Percentiles rank a stretch among this genome's conserved stretches.
phyloP scores from a whole-genome alignment of 2,797 vertebrate genomes.

The Tapirus indicus region DNA sequence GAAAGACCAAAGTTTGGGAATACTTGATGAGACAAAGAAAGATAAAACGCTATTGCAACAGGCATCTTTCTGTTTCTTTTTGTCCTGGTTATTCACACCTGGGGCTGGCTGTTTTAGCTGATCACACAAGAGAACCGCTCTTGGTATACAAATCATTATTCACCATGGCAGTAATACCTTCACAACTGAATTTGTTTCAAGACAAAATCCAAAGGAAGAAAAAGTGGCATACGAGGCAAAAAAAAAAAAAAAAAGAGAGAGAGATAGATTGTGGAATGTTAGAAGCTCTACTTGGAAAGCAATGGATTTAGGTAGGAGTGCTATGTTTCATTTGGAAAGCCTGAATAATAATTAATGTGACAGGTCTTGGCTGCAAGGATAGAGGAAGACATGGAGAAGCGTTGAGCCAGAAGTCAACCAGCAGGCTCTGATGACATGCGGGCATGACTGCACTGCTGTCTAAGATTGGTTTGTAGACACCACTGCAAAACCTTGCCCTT shows the following conservation, averaged over 20 bases:
- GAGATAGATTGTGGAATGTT: background rate
- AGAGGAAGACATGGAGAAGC: background rate
- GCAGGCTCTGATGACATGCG: background rate
- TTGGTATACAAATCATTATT: background rate
- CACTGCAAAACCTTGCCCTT: background rate
- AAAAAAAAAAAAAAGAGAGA: background rate
- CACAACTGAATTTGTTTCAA: background rate
- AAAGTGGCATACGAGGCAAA: background rate
- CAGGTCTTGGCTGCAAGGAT: background rate
- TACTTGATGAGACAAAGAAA: background rate
- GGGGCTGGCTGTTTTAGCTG: background rate
- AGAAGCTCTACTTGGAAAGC: background rate
- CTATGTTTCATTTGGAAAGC: conserved; percentile 42
- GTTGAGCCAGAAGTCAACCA: background rate
- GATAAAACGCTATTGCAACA: background rate
- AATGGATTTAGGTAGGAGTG: background rate
- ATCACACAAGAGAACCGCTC: background rate
- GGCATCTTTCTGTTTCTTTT: background rate
- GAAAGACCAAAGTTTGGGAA: background rate
- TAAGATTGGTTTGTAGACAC: background rate
- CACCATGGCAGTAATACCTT: background rate
- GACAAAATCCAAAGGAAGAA: background rate
- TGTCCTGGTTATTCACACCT: background rate
- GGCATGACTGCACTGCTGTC: background rate
- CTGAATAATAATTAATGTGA: background rate